phyloP scores from a whole-genome alignment of 2,113 vertebrate genomes.

The Chitala chitala region DNA sequence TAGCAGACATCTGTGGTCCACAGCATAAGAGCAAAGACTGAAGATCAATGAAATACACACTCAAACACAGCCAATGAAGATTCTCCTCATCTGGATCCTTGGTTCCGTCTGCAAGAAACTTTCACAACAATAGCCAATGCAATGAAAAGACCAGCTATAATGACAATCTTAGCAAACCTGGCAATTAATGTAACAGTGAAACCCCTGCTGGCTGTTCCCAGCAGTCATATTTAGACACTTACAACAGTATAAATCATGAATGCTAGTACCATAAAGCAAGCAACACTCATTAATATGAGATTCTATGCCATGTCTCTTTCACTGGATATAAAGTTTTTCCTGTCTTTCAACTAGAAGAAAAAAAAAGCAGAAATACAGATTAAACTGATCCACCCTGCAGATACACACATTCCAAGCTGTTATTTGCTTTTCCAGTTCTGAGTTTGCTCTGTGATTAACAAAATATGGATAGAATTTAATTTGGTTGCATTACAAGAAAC shows the following conservation, averaged over 20 bases:
- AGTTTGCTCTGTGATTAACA: background rate
- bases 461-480: background rate
- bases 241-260: background rate
- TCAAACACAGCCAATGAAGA: background rate
- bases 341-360: too few species aligned
- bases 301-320: too few species aligned
- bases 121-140: background rate
- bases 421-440: too few species aligned
- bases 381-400: too few species aligned
- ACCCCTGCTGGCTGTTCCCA: background rate
- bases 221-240: background rate
- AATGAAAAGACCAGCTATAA: background rate
- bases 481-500: background rate
- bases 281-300: too few species aligned
- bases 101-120: background rate
- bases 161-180: background rate
- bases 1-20: background rate
- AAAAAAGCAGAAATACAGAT: too few species aligned
- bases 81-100: background rate
- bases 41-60: background rate
- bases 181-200: background rate
- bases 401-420: too few species aligned
- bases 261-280: too few species aligned
- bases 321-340: too few species aligned
- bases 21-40: background rate